phyloP scores from a whole-genome alignment of 1,140 invertebrate species.

The Drosophila tropicalis region DNA sequence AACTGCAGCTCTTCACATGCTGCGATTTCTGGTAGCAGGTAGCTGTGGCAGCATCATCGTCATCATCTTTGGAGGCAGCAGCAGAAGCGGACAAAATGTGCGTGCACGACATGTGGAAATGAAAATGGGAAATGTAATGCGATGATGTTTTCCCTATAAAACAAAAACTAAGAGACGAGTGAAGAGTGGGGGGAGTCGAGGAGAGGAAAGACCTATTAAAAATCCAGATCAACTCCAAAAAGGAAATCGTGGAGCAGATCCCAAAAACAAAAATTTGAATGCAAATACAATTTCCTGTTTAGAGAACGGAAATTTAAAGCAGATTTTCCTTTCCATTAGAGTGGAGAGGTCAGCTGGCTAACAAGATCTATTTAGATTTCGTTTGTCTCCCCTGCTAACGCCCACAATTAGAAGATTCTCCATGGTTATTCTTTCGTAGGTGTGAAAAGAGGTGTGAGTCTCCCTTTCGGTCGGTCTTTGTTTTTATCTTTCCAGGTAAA shows the following conservation, averaged over 20 bases:
- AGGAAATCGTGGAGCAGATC: conserved; percentile 35
- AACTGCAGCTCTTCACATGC: conserved; percentile 37
- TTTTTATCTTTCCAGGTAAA: conserved; percentile 58
- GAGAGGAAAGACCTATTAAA: background rate
- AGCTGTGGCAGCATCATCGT: conserved; percentile 21
- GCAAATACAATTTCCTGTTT: conserved; percentile 44
- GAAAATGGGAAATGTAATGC: conserved; percentile 44
- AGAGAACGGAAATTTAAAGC: background rate
- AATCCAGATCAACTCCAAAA: conserved; percentile 38
- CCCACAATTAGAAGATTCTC: conserved; percentile 44
- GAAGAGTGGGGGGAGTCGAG: too few relatives aligned
- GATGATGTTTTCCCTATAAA: conserved; percentile 30
- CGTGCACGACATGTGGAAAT: conserved; percentile 66
- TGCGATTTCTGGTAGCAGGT: conserved; percentile 30
- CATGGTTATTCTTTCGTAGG: conserved; percentile 12
- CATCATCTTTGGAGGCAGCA: background rate
- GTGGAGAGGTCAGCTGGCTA: conserved; percentile 51
- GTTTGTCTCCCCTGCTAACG: conserved; percentile 36
- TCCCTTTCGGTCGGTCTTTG: conserved; percentile 3
- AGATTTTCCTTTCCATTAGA: background rate
- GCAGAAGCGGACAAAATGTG: conserved; percentile 35
- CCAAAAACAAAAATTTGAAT: conserved; percentile 34
- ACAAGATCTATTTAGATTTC: conserved; percentile 43
- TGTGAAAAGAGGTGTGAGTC: conserved; percentile 57
- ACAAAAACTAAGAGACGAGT: background rate